Percentiles rank a stretch among this genome's conserved stretches.
Conservation (phyloP, 2,888 invertebrate genomes). For the Xylocampa areola region DNA sequence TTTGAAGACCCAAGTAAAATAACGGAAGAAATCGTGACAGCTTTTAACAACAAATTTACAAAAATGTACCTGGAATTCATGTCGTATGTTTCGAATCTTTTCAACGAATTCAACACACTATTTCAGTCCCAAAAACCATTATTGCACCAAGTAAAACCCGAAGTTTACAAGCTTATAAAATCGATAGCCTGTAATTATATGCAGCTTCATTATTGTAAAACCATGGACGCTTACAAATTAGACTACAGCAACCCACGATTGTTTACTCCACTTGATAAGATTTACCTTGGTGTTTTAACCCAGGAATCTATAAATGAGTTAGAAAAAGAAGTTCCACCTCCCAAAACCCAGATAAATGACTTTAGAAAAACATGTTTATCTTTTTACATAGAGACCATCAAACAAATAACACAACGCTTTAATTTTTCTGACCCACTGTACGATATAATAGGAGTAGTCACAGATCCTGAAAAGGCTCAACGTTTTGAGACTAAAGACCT, state of each 20-base stretch:
- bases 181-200: conserved; percentile 14
- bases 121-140: conserved; percentile 17
- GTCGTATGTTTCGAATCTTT: conserved; percentile 5
- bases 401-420: conserved; percentile 8
- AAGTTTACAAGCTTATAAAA: conserved; percentile 11
- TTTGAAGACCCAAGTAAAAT: conserved; percentile 19
- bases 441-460: conserved; percentile 1
- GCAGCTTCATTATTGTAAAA: background rate
- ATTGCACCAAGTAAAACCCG: conserved; percentile 10
- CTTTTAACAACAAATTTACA: background rate
- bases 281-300: conserved; percentile 13
- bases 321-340: conserved; percentile 2
- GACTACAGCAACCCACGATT: conserved; percentile 20
- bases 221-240: conserved; percentile 14
- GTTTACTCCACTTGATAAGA: conserved; percentile 6
- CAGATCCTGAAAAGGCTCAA: background rate
- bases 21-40: conserved; percentile 9
- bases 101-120: conserved; percentile 13
- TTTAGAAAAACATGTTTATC: conserved; percentile 4
- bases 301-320: conserved; percentile 15
- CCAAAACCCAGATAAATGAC: background rate
- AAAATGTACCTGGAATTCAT: conserved; percentile 15
- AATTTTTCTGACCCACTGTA: conserved; percentile 3
- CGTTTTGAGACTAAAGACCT: conserved; percentile 3
- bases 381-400: background rate